phyloP scores from a whole-genome alignment of 2,797 vertebrate genomes.

The Pseudomugil gertrudae region DNA sequence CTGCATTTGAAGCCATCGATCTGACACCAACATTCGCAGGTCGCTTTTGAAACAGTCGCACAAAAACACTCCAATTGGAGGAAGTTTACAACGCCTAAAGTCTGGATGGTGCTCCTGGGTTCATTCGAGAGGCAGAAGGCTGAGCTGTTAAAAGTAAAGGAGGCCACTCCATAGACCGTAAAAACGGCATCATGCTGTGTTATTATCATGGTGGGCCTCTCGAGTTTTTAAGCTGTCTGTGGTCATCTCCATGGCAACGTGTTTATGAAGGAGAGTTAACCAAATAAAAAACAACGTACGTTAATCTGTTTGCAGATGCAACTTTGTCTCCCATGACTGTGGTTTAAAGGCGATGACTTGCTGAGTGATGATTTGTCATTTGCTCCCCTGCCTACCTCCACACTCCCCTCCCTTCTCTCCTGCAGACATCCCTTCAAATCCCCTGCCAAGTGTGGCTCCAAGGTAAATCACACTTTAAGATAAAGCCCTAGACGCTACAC shows the following conservation, averaged over 20 bases:
- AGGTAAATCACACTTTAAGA: constrained; percentile 66
- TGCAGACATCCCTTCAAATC: constrained; percentile 53
- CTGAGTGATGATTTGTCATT: constrained; percentile 44
- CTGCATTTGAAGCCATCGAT: constrained; percentile 64
- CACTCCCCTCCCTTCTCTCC: constrained; percentile 31
- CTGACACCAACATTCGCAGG: constrained; percentile 48
- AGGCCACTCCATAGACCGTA: constrained; percentile 45
- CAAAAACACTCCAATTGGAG: constrained; percentile 46
- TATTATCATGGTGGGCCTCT: constrained; percentile 51
- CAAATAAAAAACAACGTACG: constrained; percentile 18
- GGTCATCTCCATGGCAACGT: constrained; percentile 56
- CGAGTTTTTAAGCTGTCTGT: constrained; percentile 47
- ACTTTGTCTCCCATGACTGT: constrained; percentile 19
- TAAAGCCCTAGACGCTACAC: constrained; percentile 51
- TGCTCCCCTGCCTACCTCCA: constrained; percentile 7
- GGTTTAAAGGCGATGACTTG: constrained; percentile 33
- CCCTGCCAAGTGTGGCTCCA: constrained; percentile 51
- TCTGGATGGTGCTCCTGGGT: constrained; percentile 45
- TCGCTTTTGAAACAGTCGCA: constrained; percentile 32
- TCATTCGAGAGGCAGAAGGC: constrained; percentile 48
- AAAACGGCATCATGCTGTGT: constrained; percentile 44
- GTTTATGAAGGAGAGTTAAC: constrained; percentile 9
- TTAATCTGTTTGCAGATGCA: constrained; percentile 39
- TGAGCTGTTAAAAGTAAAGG: constrained; percentile 36
- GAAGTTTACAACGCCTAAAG: constrained; percentile 42